phyloP scores from a whole-genome alignment of 2,888 invertebrate genomes.

The Globia sparganii region DNA sequence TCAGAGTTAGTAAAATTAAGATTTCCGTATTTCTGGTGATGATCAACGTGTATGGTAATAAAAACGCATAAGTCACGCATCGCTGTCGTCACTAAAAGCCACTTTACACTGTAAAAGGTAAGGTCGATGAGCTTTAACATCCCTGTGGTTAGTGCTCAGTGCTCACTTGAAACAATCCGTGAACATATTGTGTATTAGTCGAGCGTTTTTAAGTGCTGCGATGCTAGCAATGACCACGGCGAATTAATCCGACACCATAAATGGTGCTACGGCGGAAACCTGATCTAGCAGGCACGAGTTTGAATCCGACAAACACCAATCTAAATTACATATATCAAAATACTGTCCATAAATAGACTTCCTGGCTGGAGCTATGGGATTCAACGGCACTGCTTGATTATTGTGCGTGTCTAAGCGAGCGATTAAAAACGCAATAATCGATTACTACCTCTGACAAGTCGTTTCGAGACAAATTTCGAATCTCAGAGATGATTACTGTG shows the following conservation, averaged over 20 bases:
- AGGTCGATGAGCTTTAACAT: slow-evolving; percentile 59
- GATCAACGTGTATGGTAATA: slow-evolving; percentile 3
- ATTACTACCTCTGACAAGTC: slow-evolving; percentile 20
- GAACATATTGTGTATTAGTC: slow-evolving; percentile 67
- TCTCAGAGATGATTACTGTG: slow-evolving; percentile 74
- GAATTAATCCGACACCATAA: slow-evolving; percentile 87
- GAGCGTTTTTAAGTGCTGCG: slow-evolving; percentile 59
- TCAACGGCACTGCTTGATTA: slow-evolving; percentile 70
- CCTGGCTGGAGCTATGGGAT: slow-evolving; percentile 83
- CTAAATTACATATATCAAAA: slow-evolving; percentile 88
- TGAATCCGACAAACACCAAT: slow-evolving; percentile 78
- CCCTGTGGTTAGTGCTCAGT: slow-evolving; percentile 52
- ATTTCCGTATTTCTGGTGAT: slow-evolving; percentile 18
- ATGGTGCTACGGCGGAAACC: slow-evolving; percentile 85
- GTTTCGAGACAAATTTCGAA: slow-evolving; percentile 51
- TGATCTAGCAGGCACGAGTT: slow-evolving; percentile 84
- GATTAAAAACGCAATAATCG: slow-evolving; percentile 33
- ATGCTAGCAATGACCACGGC: slow-evolving; percentile 78
- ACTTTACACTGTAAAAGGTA: slow-evolving; percentile 29
- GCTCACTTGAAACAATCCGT: slow-evolving; percentile 65
- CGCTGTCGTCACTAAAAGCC: slow-evolving; percentile 32
- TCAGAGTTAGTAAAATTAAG: slow-evolving; percentile 12
- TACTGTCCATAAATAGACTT: slow-evolving; percentile 87
- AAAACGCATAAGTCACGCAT: slow-evolving; percentile 31
- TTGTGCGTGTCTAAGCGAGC: slow-evolving; percentile 49